phyloP scores from a whole-genome alignment of 2,797 vertebrate genomes.

The Silurus lanzhouensis region DNA sequence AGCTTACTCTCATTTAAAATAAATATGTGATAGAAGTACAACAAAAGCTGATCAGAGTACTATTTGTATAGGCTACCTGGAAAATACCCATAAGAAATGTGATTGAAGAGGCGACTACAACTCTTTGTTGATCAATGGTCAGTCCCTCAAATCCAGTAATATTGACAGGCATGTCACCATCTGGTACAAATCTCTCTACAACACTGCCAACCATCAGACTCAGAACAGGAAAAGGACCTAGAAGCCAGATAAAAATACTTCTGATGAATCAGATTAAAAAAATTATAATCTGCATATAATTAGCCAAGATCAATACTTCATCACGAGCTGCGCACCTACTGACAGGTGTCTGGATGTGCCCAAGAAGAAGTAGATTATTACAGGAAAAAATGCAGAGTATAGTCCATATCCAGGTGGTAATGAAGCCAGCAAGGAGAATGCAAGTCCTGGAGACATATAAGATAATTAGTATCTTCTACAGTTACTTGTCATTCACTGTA shows the following conservation, averaged over 20 bases:
- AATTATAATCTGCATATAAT: background rate
- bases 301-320: background rate
- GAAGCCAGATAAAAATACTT: background rate
- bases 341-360: conserved; percentile 95
- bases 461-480: background rate
- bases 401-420: conserved; percentile 86
- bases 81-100: conserved; percentile 86
- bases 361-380: conserved; percentile 87
- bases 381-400: conserved; percentile 90
- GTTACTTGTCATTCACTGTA: background rate
- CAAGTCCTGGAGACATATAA: conserved; percentile 78
- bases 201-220: conserved; percentile 89
- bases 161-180: conserved; percentile 59
- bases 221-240: conserved; percentile 92
- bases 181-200: conserved; percentile 77
- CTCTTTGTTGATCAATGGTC: conserved; percentile 69
- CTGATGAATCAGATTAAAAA: background rate
- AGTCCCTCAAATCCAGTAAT: conserved; percentile 71
- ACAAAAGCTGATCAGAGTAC: background rate
- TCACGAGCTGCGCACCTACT: conserved; percentile 72
- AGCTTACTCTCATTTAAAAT: background rate
- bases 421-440: conserved; percentile 86
- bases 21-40: background rate
- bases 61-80: conserved; percentile 78
- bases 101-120: conserved; percentile 84